Percentiles rank a stretch among this genome's conserved stretches.
Conservation (phyloP, 1,140 invertebrate genomes). For the Phortica variegata region DNA sequence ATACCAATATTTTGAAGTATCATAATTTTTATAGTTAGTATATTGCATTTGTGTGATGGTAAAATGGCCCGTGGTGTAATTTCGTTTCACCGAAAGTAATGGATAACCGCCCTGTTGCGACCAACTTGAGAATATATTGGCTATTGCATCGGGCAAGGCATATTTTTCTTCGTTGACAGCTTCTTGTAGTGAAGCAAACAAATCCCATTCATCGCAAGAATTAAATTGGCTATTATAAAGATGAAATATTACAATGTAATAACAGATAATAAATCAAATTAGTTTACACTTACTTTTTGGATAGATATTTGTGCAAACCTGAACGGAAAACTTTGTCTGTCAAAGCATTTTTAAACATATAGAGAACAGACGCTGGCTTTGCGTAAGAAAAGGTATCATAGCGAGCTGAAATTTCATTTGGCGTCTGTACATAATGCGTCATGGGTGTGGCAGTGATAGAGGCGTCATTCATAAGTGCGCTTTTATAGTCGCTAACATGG, state of each 20-base stretch:
- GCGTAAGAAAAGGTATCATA: conserved; percentile 74
- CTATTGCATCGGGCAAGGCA: conserved; percentile 17
- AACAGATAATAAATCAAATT: no score
- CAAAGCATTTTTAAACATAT: conserved; percentile 91
- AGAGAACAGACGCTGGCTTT: conserved; percentile 67
- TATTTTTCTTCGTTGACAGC: conserved; percentile 35
- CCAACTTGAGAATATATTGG: conserved; percentile 59
- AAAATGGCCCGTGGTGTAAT: conserved; percentile 47
- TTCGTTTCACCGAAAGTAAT: conserved; percentile 58
- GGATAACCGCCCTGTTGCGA: conserved; percentile 60
- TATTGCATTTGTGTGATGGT: conserved; percentile 57
- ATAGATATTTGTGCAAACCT: conserved; percentile 76
- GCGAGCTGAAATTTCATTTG: conserved; percentile 66
- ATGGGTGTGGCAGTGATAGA: conserved; percentile 64
- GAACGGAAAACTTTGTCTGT: conserved; percentile 78
- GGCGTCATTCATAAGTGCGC: conserved; percentile 34
- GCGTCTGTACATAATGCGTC: conserved; percentile 65
- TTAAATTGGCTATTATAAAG: neutral
- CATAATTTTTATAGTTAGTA: conserved; percentile 29
- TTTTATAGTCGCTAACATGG: conserved; percentile 60
- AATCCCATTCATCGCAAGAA: conserved; percentile 32
- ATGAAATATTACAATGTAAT: no score
- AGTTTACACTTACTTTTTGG: conserved; percentile 60
- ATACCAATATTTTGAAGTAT: conserved; percentile 51
- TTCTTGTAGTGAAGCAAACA: conserved; percentile 58